A percentile compares a stretch with the other conserved stretches of the same genome.
Conservation (phyloP, 2,797 vertebrate genomes). For the Clamator glandarius region DNA sequence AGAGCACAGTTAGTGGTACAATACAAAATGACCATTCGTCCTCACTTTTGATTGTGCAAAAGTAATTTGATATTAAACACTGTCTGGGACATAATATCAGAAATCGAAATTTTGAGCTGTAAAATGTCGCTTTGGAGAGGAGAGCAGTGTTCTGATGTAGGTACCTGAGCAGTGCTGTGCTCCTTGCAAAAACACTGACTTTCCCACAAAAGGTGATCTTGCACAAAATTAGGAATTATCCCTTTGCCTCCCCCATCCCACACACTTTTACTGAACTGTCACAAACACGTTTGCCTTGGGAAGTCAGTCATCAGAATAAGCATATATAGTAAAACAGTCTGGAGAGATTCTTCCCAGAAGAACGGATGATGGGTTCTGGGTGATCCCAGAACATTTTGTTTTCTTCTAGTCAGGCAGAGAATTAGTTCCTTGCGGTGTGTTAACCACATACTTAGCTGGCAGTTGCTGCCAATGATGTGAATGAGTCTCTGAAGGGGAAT, state of each 20-base stretch:
- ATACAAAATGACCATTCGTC: neutral
- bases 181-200: neutral
- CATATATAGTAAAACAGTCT: neutral
- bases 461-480: neutral
- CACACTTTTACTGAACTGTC: neutral
- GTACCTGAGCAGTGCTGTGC: neutral
- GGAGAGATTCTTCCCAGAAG: neutral
- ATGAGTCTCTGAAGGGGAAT: neutral
- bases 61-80: neutral
- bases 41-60: neutral
- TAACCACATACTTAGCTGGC: neutral
- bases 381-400: constrained; percentile 8
- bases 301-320: neutral
- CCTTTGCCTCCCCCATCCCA: neutral
- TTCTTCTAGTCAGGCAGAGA: neutral
- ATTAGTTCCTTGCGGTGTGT: neutral
- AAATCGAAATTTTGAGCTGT: neutral
- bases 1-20: neutral
- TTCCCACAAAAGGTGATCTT: neutral
- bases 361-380: neutral
- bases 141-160: neutral
- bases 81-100: neutral
- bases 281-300: neutral
- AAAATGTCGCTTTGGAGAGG: neutral
- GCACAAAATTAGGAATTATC: neutral